These are phyloP conservation scores for Lathronympha strigana DNA, from an alignment of 2,888 invertebrate species.

Conservation along the genomic window DNA sequence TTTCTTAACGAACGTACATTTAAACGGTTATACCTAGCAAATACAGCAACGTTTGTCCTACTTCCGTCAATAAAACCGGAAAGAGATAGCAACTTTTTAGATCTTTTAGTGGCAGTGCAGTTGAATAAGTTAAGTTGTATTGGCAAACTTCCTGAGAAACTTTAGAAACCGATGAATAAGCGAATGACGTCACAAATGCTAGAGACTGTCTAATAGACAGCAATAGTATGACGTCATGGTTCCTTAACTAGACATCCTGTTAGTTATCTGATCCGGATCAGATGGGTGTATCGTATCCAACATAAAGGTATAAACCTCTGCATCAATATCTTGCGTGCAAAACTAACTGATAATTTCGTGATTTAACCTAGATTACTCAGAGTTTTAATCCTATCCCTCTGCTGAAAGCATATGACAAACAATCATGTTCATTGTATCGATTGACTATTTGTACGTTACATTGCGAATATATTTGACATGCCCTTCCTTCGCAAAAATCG, in stretches of 20 bases:
- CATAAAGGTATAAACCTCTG: no score
- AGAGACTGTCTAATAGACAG: no score
- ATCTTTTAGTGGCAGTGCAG: neutral
- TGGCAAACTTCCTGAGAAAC: constrained; percentile 15
- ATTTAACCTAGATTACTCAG: no score
- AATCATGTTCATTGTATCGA: no score
- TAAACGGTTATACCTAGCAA: neutral
- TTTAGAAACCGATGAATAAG: constrained; percentile 22
- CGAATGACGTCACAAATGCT: constrained; percentile 6
- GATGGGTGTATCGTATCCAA: no score
- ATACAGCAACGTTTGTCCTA: constrained; percentile 14
- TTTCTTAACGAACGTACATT: constrained; percentile 19
- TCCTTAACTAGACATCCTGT: constrained; percentile 3
- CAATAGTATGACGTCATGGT: constrained; percentile 14
- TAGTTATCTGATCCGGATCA: neutral
- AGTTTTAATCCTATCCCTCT: no score
- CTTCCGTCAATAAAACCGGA: constrained; percentile 17
- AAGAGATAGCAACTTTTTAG: constrained; percentile 12
- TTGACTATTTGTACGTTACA: no score
- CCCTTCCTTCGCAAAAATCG: no score
- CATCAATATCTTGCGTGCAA: no score
- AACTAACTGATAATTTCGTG: no score
- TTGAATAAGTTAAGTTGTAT: constrained; percentile 12
- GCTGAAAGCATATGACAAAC: no score
- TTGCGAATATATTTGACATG: no score